Base-by-base conservation (phyloP, 2,888 invertebrate species). In the Lithophane leautieri region DNA sequence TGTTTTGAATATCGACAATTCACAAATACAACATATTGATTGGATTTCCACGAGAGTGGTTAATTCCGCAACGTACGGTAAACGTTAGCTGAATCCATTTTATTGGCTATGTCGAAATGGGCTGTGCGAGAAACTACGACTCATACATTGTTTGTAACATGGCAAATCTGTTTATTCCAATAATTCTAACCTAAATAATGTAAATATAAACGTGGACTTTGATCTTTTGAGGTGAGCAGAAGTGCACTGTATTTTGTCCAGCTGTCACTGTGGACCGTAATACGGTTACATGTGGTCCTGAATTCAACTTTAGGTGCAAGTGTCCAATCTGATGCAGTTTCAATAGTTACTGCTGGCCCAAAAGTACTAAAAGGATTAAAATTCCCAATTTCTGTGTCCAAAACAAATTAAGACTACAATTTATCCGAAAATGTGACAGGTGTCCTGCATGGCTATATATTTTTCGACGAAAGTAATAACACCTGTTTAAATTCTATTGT, bases 131-230 rank as follows among this genome's bases (percentile, higher is more conserved):
- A 58, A 67, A 58, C 78, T 82, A 50, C 40, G 68, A 58, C 47
- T 82, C 54, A 28, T 19, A 82, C 25, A 69, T 65, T 79, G 58
- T 76, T 79, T 82, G 67, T 79, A 40, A 79, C 25, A 44, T 73
- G 58, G 65, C 34, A 56, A 63, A 75, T 78, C 34, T 76, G 62
- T 82, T 76, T 76, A 76, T 63, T 56, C 50, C 56, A 76, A 82
- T 79, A 68, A 68, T 68, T 67, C 34, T 68, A 76, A 78, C 82
- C 82, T 78, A 76, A 76, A 81, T 76, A 56, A 81, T 58, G 56
- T 67, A 81, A 81, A 68, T 63, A 82, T 58, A 40, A 52, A 52
- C 62, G 40, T 52, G 56, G 44, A 54, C 52, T 82, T 76, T 58
- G 67, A 63, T 63, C 40, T 66, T 61, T 68, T 63, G 28, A 28